These are phyloP conservation scores for Zosterops lateralis DNA, from an alignment of 2,113 vertebrate genomes.

Conservation along the genomic window DNA sequence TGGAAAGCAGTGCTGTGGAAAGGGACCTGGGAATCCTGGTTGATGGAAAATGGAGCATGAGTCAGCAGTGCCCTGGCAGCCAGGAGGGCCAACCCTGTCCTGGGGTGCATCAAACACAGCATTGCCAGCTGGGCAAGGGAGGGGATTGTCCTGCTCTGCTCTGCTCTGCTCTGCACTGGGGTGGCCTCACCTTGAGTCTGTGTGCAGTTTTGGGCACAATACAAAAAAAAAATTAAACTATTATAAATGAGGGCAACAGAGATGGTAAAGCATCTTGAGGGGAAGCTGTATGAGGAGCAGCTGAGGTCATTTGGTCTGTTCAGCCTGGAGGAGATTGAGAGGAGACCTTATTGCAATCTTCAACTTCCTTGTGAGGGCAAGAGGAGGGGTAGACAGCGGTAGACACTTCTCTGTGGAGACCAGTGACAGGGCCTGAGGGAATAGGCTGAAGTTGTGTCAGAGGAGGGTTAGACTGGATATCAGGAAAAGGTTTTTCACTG, in stretches of 20 bases:
- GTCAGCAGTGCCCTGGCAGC: not conserved
- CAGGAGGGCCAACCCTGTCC: not conserved
- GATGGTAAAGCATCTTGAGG: not conserved
- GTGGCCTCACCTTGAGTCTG: fast-evolving
- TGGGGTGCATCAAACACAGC: not conserved
- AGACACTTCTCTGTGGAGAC: not conserved
- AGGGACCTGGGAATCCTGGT: not conserved
- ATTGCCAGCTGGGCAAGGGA: fast-evolving
- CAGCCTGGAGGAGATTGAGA: not conserved
- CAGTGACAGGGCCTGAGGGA: not conserved
- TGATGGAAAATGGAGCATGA: not conserved
- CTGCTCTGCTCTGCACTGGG: not conserved
- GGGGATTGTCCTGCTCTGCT: not conserved
- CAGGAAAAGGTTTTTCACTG: not conserved
- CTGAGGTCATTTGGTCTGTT: not conserved
- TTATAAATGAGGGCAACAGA: not conserved
- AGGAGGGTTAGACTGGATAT: not conserved
- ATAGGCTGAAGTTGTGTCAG: not conserved
- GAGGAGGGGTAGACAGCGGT: not conserved
- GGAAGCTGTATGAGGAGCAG: fast-evolving
- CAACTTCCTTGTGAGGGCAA: not conserved
- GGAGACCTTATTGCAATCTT: not conserved
- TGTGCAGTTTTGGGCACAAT: not conserved
- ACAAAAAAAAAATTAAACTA: not conserved
- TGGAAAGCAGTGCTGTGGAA: not conserved